Evolutionary conservation across 2,113 vertebrate genomes (phyloP), one percentile per base, ranked within the genome.

Genomic region (Lagopus muta): DNA sequence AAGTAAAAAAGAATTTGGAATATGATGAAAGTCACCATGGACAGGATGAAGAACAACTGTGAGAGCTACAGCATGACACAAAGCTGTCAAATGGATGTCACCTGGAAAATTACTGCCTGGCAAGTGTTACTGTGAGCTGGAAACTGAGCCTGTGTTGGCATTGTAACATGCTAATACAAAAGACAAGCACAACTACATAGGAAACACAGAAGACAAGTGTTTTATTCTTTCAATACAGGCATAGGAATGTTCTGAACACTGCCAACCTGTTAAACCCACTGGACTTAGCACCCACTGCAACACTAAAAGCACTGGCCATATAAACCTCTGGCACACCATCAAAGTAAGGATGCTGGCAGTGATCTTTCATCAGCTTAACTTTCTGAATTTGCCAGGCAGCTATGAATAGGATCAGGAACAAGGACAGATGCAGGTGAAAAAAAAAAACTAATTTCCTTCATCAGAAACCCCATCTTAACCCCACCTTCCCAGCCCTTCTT

Each of bases 71-170:
- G 55, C 0, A 0, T 45, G 75, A 95, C 79, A 38, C 66, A 76
- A 82, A 82, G 24, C 45, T 73, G 76, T 88, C 1, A 0, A 82
- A 42, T 54, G 50, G 67, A 87, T 94, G 94, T 80, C 90, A 91
- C 79, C 69, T 76, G 64, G 69, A 93, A 95, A 90, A 89, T 55
- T 60, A 65, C 21, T 27, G 50, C 52, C 62, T 80, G 47, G 76
- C 76, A 74, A 88, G 79, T 90, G 38, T 50, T 62, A 40, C 42
- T 8, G 11, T 70, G 64, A 88, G 38, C 30, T 71, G 75, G 86
- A 70, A 83, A 34, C 64, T 90, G 89, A 94, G 92, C 42, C n/a
- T 64, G 60, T 91, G 64, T 6, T 54, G 30, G 27, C 34, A 58
- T 4, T 80, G n/a, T 58, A 40, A 80, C 82, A 62, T 0, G 1